These are phyloP conservation scores for Bombus turneri DNA, from an alignment of 1,140 invertebrate genomes.

Conservation along the genomic window DNA sequence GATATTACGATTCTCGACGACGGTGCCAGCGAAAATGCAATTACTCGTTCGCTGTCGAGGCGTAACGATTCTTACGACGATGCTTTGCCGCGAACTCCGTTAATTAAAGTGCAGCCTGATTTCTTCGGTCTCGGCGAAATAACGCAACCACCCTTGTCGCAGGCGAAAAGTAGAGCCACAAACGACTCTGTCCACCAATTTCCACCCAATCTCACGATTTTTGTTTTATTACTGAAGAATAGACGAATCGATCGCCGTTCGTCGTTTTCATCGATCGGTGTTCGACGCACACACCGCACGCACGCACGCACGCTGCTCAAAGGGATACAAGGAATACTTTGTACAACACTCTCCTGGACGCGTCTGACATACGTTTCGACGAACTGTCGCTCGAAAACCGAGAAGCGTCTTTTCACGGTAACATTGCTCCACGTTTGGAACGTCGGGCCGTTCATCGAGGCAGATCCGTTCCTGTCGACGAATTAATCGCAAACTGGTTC, in stretches of 20 bases:
- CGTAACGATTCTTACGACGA: slow-evolving; percentile 27
- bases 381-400: slow-evolving; percentile 49
- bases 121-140: slow-evolving; percentile 25
- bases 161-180: neutral
- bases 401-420: slow-evolving; percentile 41
- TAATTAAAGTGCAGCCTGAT: slow-evolving; percentile 57
- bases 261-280: slow-evolving; percentile 41
- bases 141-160: slow-evolving; percentile 11
- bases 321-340: slow-evolving; percentile 61
- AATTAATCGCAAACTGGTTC: neutral
- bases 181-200: slow-evolving; percentile 31
- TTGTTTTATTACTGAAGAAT: neutral
- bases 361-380: slow-evolving; percentile 50
- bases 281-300: slow-evolving; percentile 4
- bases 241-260: neutral
- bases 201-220: neutral
- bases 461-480: neutral
- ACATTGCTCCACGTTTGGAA: slow-evolving; percentile 1
- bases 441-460: slow-evolving; percentile 36
- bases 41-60: slow-evolving; percentile 19
- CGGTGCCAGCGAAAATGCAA: slow-evolving; percentile 30
- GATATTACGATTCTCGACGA: slow-evolving; percentile 21
- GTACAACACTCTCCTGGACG: slow-evolving; percentile 64
- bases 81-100: slow-evolving; percentile 30
- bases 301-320: slow-evolving; percentile 14